phyloP scores from a whole-genome alignment of 2,797 vertebrate species.

The Scyliorhinus canicula region DNA sequence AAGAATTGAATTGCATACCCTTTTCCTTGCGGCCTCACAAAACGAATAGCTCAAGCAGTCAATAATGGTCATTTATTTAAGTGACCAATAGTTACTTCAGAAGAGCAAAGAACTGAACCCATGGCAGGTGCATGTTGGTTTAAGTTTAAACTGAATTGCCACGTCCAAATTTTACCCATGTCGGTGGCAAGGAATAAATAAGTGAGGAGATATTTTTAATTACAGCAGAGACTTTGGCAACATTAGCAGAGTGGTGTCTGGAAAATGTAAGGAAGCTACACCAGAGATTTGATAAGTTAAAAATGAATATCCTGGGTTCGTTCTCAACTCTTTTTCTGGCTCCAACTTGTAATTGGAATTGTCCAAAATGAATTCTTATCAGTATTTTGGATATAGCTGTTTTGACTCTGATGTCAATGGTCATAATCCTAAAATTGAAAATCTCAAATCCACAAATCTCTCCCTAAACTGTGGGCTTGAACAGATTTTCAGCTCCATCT shows the following conservation, averaged over 20 bases:
- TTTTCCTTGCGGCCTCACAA: background rate
- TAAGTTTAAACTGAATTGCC: background rate
- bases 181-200: background rate
- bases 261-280: background rate
- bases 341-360: background rate
- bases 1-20: background rate
- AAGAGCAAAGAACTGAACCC: background rate
- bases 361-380: background rate
- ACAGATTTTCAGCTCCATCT: conserved; percentile 14
- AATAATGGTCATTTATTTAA: background rate
- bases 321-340: background rate
- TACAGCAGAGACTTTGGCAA: background rate
- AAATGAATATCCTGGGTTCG: background rate
- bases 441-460: background rate
- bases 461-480: background rate
- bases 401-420: background rate
- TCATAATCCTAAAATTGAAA: background rate
- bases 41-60: background rate
- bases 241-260: background rate
- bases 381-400: background rate
- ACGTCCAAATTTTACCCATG: background rate
- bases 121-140: background rate
- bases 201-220: background rate
- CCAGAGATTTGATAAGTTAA: background rate
- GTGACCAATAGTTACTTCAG: background rate